Evolutionary conservation across 2,113 vertebrate genomes (phyloP), one percentile per base, ranked within the genome.

Genomic region (Pteronura brasiliensis): DNA sequence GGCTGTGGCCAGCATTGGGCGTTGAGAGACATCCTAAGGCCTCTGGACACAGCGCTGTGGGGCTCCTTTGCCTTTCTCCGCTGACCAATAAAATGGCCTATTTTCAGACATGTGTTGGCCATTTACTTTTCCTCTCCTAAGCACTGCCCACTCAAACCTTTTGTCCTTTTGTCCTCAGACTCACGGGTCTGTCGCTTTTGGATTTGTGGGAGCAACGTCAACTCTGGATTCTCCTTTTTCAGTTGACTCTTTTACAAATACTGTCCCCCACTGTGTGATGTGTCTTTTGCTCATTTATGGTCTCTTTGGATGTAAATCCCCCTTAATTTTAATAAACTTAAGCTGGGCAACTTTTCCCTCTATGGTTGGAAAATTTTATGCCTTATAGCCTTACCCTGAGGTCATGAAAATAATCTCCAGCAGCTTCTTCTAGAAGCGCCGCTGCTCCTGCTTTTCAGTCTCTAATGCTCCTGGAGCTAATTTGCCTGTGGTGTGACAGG

Each of bases 41-140:
- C 44, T 25, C 71, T 3, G 57, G 82, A 49, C 23, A 72, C n/a
- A 1, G 6, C 0, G 29, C n/a, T 6, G 2, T 0, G 36, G 3
- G 2, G 7, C n/a, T 42, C 17, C 0, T 21, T n/a, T 18, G 36
- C 14, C 4, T 3, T 9, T n/a, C 72, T 34, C 47, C 29, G 1
- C 29, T 67, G n/a, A 0, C 36, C 14, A n/a, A 21, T 21, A 29
- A 34, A 31, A 34, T 9, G 55, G 29, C 69, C 74, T 14, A 0
- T 39, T 61, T 49, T 39, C 81, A 55, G 52, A 47, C 36, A 4
- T 47, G 25, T 9, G 4, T 13, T 13, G 25, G 14, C 77, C 83
- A 5, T 3, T 42, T 31, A 2, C 52, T 20, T 69, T 69, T 36
- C 67, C 17, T 63, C 27, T 47, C 47, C 63, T 71, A 52, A 2